Evolutionary conservation across 2,888 invertebrate genomes (phyloP), one percentile per base, ranked within the genome.

Genomic region (Acronicta leporina): DNA sequence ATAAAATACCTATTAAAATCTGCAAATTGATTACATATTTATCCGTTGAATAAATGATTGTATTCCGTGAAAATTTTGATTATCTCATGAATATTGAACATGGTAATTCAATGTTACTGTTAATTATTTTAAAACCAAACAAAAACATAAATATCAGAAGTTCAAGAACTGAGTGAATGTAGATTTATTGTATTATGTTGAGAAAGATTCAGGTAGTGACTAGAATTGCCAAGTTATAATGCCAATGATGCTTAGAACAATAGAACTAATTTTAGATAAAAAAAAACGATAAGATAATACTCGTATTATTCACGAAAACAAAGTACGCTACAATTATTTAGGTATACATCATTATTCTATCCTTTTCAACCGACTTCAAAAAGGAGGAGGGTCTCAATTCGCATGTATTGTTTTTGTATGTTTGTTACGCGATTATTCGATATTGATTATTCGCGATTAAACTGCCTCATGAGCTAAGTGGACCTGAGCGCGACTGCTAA

Each of bases 81-180:
- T 58, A 68, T 54, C 55, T 66, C 47, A 66, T 77, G 66, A 74
- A 77, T 76, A 76, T 77, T 74, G 51, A 76, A 69, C 45, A 65
- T 52, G 43, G 25, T 72, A 69, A 77, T 77, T 77, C 72, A 76
- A 76, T 76, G 66, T 72, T 64, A 69, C 63, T 66, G 46, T 59
- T 38, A 63, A 74, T 77, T 51, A 53, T 68, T 60, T 52, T 38
- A 46, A 63, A 57, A 50, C 55, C 35, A 66, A 66, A 74, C 46
- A 33, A 60, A 57, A 30, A 30, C 33, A 60, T 44, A 49, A 77
- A 79, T 76, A 64, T 60, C 60, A 74, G 61, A 38, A 64, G 71
- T 72, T 73, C 79, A 78, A 79, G 79, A 70, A 16, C 70, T 63
- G 50, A 16, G 15, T 11, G 25, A 48, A 52, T 64, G 43, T 50